Evolutionary conservation across 2,797 vertebrate species (phyloP), one percentile per base, ranked within the genome.

Genomic region (Hippocampus kuda): DNA sequence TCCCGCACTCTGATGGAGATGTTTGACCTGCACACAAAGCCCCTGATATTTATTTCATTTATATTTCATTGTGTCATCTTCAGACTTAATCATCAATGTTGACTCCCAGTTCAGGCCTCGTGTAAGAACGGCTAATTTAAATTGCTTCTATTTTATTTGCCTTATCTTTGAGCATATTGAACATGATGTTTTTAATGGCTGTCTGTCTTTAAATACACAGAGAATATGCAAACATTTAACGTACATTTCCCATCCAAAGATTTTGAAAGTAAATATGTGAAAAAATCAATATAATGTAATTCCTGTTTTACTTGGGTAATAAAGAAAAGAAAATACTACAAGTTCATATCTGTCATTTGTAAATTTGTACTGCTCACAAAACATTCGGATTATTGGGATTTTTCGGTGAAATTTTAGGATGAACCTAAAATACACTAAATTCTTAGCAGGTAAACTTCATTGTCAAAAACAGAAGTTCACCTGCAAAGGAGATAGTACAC

Each of bases 141-240:
- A 75, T 82, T 72, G 46, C 67, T 74, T 57, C 27, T n/a, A 12
- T 78, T 83, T 86, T 72, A 54, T 87, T 88, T 84, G 87, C 85
- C 85, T 87, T 87, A 82, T 83, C 77, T 79, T 76, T 68, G 38
- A 77, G 70, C 66, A 54, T 75, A 72, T 80, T 70, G 81, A 70
- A 48, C 64, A 86, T 84, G 86, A 75, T 83, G 82, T 84, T 85
- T 83, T 82, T 81, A 42, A 41, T 79, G 68, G 80, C 79, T 88
- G 78, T 83, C 48, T 82, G 81, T 70, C 71, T 85, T 84, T 85
- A 79, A 79, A 82, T 80, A 76, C 74, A 89, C 89, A 90, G 91
- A 86, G 81, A 93, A 94, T 96, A 96, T 96, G 93, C 95, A 97
- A 94, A 92, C 90, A 90, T 87, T 89, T 91, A 88, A 81, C 89